Percentiles rank a stretch among this genome's conserved stretches.
These are phyloP conservation scores for Sycophila texana DNA, from an alignment of 2,888 invertebrate species.

Conservation along the genomic window DNA sequence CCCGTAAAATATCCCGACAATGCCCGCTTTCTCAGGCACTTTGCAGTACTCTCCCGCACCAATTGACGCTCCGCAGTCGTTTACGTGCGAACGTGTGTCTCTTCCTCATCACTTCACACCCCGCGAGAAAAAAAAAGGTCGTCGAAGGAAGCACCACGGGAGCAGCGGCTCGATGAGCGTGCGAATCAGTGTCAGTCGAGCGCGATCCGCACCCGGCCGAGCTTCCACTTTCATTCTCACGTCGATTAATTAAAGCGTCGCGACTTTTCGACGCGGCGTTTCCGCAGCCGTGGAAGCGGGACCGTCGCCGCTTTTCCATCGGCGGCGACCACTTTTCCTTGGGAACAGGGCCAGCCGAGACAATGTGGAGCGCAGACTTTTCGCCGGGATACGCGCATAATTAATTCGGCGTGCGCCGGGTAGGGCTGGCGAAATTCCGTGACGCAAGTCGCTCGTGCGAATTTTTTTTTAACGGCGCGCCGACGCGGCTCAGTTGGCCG, in stretches of 20 bases:
- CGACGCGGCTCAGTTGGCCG: no score
- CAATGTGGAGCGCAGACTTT: not conserved
- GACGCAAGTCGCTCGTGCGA: not conserved
- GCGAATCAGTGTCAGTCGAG: constrained; percentile 40
- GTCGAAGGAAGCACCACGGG: not conserved
- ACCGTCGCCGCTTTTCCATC: constrained; percentile 45
- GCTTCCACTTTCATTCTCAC: constrained; percentile 55
- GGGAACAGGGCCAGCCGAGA: constrained; percentile 13
- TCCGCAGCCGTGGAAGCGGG: constrained; percentile 41
- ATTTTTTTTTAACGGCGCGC: not conserved
- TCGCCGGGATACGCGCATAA: not conserved
- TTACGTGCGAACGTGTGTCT: constrained; percentile 1
- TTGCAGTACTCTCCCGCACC: not conserved
- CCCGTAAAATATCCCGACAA: not conserved
- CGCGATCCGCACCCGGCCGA: not conserved
- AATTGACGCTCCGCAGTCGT: not conserved
- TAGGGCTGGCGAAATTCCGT: constrained; percentile 18
- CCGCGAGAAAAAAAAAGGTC: not conserved
- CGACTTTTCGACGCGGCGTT: not conserved
- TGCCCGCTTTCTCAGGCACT: not conserved
- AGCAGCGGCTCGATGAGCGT: constrained; percentile 4
- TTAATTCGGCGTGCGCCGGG: constrained; percentile 8
- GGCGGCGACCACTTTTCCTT: not conserved
- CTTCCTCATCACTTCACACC: not conserved
- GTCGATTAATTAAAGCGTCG: constrained; percentile 46